These are phyloP conservation scores for human DNA, from an alignment of 2,113 vertebrate species.

Conservation along the genomic window DNA sequence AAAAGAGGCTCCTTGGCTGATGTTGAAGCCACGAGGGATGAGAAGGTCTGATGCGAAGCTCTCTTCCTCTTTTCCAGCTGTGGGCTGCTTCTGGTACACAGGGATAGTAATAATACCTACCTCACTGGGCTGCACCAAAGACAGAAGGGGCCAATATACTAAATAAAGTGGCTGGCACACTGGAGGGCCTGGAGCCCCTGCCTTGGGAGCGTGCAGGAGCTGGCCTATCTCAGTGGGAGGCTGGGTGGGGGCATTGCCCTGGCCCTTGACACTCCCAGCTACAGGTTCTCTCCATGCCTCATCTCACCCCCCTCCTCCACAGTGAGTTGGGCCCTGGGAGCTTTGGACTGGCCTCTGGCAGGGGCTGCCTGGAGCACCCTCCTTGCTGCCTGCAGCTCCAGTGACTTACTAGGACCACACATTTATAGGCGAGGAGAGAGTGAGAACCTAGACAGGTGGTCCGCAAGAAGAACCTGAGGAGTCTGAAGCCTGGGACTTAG, in stretches of 20 bases:
- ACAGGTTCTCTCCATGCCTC: neutral
- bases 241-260: neutral
- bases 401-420: neutral
- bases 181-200: neutral
- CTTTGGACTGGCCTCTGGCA: neutral
- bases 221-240: neutral
- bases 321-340: too few relatives aligned
- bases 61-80: neutral
- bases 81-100: too few relatives aligned
- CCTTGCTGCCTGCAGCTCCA: neutral
- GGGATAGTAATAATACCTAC: neutral
- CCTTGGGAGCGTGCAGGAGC: neutral
- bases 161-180: neutral
- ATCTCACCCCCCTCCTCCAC: neutral
- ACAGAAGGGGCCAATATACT: neutral
- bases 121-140: neutral
- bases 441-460: neutral
- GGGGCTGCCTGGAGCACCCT: too few relatives aligned
- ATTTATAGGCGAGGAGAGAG: neutral
- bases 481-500: neutral
- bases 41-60: neutral
- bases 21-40: neutral
- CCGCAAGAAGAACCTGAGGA: neutral
- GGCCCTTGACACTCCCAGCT: neutral
- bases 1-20: neutral